Evolutionary conservation across 2,888 invertebrate genomes (phyloP), one percentile per base, ranked within the genome.

Genomic region (Cyclophora punctaria): DNA sequence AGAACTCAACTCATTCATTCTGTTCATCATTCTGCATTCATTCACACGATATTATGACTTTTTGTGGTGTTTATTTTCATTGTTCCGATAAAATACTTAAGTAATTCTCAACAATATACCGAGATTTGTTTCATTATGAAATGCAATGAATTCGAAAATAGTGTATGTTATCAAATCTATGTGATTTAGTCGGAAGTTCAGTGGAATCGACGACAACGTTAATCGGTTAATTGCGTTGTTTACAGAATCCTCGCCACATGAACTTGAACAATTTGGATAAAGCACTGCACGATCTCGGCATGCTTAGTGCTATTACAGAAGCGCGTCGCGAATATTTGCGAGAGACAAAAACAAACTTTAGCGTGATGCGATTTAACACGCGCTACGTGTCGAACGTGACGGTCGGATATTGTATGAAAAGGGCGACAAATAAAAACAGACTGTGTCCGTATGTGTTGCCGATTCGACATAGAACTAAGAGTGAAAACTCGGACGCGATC

Each of bases 371-470:
- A 50, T 80, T 91, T 61, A 91, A 91, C 69, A 90, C 91, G 48
- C 86, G 90, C 56, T 91, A 90, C 69, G 91, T 91, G 40, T 91
- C 91, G 48, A 91, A 91, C 66, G 91, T 91, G 50, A 90, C 91
- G 20, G 90, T 91, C 58, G 91, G 91, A 4, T 90, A 90, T 68
- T 89, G 90, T 66, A 90, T 91, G 81, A 87, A 89, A 63, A 78
- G 89, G 57, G 74, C 86, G 42, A 75, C 89, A 45, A 86, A 84
- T 50, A 89, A 90, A 66, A 89, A 89, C 77, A 83, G 91, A 67
- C 89, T 90, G 57, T 91, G 90, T 68, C 92, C 92, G 3, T 92
- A 92, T 69, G 81, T 86, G 46, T 65, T 90, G 59, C 90, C 90
- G 45, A 89, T 90, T 53, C 77, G 92, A 59, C 90, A 90, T 66